Conservation (phyloP, 1,140 invertebrate genomes). For the Steinernema khuongi region DNA sequence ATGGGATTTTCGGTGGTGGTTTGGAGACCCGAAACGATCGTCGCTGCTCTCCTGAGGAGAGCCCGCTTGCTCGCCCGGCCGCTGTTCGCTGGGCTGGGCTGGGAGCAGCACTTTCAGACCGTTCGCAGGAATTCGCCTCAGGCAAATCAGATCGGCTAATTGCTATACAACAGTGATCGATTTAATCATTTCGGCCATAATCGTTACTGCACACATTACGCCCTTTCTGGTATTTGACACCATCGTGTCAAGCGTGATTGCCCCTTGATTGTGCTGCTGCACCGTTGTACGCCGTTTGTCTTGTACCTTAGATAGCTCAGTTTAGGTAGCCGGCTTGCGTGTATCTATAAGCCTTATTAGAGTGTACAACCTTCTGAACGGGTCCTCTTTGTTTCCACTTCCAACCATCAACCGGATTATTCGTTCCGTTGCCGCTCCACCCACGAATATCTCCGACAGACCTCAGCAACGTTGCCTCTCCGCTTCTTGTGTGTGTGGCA, state of each 20-base stretch:
- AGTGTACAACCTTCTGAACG: neutral
- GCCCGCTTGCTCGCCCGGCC: neutral
- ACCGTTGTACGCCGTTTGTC: no score
- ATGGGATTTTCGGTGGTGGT: neutral
- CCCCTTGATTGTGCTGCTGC: no score
- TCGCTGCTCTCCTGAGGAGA: neutral
- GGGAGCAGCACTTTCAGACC: neutral
- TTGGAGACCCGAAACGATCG: neutral
- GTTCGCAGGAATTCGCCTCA: neutral
- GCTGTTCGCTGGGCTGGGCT: neutral
- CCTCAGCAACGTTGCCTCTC: neutral
- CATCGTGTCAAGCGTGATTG: no score
- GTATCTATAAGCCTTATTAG: neutral
- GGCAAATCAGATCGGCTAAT: neutral
- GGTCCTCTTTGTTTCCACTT: neutral
- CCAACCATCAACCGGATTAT: neutral
- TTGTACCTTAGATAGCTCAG: neutral
- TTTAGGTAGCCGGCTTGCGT: constrained; percentile 3
- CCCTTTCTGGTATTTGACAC: no score
- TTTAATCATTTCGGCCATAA: no score
- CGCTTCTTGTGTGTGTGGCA: neutral
- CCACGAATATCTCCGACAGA: neutral
- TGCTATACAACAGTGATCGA: constrained; percentile 12
- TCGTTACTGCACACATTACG: no score
- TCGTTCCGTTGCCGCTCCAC: neutral